Conservation (phyloP, 2,797 vertebrate genomes). For the Neosilurus mollespiculum region DNA sequence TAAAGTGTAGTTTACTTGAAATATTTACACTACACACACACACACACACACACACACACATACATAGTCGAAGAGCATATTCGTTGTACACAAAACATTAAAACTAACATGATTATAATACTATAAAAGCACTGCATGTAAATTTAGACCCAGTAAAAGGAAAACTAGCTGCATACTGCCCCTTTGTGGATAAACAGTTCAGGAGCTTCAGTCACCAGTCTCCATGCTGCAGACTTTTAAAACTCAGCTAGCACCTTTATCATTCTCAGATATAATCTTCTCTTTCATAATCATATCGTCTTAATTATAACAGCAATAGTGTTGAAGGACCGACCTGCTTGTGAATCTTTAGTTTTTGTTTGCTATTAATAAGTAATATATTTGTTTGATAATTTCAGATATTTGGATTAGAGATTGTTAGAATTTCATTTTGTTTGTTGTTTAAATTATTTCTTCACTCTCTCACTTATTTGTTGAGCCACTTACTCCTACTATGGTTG, state of each 20-base stretch:
- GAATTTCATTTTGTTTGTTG: too few relatives aligned
- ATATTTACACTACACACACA: neutral
- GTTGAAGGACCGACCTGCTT: too few relatives aligned
- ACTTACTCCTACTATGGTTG: too few relatives aligned
- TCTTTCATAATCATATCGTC: neutral
- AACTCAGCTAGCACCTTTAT: conserved; percentile 1
- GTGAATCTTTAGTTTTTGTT: too few relatives aligned
- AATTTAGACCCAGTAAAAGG: neutral
- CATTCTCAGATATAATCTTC: neutral
- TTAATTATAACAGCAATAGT: neutral
- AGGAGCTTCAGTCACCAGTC: neutral
- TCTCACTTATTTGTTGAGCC: too few relatives aligned
- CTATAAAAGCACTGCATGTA: conserved; percentile 53
- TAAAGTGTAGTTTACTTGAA: neutral
- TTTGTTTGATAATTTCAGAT: too few relatives aligned
- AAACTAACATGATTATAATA: conserved; percentile 57
- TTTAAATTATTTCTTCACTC: too few relatives aligned
- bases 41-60: too few relatives aligned
- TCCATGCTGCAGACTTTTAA: conserved; percentile 23
- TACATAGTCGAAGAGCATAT: too few relatives aligned
- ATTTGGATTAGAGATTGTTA: too few relatives aligned
- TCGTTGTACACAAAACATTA: conserved; percentile 2
- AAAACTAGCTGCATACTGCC: conserved; percentile 72
- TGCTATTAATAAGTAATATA: too few relatives aligned
- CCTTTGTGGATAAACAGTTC: conserved; percentile 67